phyloP scores from a whole-genome alignment of 2,888 invertebrate genomes.

The Agrotis exclamationis region DNA sequence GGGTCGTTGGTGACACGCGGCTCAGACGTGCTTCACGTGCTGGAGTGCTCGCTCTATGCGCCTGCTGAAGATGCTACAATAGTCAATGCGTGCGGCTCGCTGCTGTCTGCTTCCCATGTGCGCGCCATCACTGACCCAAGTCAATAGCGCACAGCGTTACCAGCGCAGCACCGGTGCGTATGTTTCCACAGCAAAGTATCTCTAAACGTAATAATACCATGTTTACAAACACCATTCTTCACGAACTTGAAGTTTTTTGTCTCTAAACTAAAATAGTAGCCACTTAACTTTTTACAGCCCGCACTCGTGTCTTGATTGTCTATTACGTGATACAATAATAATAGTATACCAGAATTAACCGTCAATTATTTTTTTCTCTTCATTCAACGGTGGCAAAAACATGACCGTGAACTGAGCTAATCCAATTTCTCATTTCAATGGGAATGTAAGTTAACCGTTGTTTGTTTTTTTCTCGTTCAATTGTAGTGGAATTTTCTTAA shows the following conservation, averaged over 20 bases:
- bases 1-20: not conserved
- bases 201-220: slow-evolving; percentile 3
- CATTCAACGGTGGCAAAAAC: slow-evolving; percentile 28
- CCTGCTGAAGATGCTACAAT: not conserved
- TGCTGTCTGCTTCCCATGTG: slow-evolving; percentile 42
- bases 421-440: slow-evolving; percentile 56
- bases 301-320: slow-evolving; percentile 43
- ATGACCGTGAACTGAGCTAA: slow-evolving; percentile 46
- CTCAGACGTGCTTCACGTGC: not conserved
- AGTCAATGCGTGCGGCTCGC: slow-evolving; percentile 1
- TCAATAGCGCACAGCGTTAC: slow-evolving; percentile 24
- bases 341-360: slow-evolving; percentile 51
- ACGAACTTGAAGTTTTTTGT: slow-evolving; percentile 11
- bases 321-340: slow-evolving; percentile 43
- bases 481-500: slow-evolving; percentile 23
- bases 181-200: not conserved
- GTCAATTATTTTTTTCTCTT: slow-evolving; percentile 52
- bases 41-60: not conserved
- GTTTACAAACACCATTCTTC: slow-evolving; percentile 17
- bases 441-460: slow-evolving; percentile 21
- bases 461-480: slow-evolving; percentile 14
- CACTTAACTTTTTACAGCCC: slow-evolving; percentile 48
- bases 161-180: not conserved
- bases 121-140: not conserved
- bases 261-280: slow-evolving; percentile 7